These are phyloP conservation scores for Cynoglossus semilaevis DNA, from an alignment of 2,113 vertebrate species.

Conservation along the genomic window DNA sequence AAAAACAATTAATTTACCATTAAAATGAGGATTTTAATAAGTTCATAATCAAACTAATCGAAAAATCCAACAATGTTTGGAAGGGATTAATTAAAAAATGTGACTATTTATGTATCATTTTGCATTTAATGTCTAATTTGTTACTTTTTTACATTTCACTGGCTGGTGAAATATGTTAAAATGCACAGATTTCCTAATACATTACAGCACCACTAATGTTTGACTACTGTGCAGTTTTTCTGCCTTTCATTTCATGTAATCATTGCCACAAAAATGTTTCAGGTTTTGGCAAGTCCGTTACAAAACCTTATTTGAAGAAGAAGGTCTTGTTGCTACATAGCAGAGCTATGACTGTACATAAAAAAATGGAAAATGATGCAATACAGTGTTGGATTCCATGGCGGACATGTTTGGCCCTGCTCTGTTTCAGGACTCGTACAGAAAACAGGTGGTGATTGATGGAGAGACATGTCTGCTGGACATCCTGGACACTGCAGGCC, in stretches of 20 bases:
- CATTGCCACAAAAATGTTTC: background rate
- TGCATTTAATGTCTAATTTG: too few species aligned
- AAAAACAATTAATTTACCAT: too few species aligned
- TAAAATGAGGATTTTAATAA: too few species aligned
- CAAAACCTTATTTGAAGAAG: background rate
- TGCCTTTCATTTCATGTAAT: too few species aligned
- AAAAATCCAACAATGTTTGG: too few species aligned
- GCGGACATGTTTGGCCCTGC: background rate
- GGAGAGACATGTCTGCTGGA: slow-evolving; percentile 80
- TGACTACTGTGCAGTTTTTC: too few species aligned
- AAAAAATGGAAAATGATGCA: background rate
- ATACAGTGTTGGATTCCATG: background rate
- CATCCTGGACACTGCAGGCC: slow-evolving; percentile 81
- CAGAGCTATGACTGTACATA: background rate
- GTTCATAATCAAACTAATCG: too few species aligned
- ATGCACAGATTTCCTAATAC: background rate
- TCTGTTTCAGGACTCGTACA: slow-evolving; percentile 74
- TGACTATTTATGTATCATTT: too few species aligned
- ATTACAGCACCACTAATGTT: background rate
- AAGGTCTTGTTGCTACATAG: slow-evolving; percentile 24
- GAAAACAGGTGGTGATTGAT: slow-evolving; percentile 80
- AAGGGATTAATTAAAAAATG: too few species aligned
- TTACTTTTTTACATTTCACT: too few species aligned
- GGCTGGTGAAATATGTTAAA: too few species aligned
- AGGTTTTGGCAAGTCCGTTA: slow-evolving; percentile 7